A percentile compares a stretch with the other conserved stretches of the same genome.
Conservation (phyloP, 2,113 vertebrate species). For the Neogobius melanostomus region DNA sequence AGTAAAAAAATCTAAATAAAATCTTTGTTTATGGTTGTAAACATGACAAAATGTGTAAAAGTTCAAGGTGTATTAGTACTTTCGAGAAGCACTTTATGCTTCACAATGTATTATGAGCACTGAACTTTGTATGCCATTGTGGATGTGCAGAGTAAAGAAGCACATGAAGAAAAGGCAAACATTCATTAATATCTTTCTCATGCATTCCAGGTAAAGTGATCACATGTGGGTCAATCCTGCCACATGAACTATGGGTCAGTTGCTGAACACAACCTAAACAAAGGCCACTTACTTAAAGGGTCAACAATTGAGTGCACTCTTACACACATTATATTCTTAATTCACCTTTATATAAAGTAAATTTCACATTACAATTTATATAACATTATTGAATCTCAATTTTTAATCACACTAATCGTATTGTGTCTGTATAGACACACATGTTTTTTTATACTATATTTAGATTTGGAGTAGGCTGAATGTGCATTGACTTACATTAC, state of each 20-base stretch:
- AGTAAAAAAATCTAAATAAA: too few species aligned
- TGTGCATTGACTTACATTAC: too few species aligned
- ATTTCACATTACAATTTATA: neutral
- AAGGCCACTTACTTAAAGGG: neutral
- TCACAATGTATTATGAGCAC: conserved; percentile 9
- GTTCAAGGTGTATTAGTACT: too few species aligned
- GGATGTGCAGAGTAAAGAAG: neutral
- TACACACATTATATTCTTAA: neutral
- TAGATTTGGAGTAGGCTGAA: neutral
- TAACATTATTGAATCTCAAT: neutral
- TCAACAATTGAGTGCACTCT: neutral
- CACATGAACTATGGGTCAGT: neutral
- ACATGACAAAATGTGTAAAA: too few species aligned
- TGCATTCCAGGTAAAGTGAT: neutral
- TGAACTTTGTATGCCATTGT: conserved; percentile 2
- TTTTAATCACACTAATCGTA: neutral
- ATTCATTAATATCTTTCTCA: neutral
- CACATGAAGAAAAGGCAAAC: neutral
- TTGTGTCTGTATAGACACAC: neutral
- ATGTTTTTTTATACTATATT: too few species aligned
- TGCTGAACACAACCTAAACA: neutral
- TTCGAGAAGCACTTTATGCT: neutral
- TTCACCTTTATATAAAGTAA: neutral
- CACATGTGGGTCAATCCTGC: neutral
- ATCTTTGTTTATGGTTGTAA: too few species aligned